These are phyloP conservation scores for Phalera bucephala DNA, from an alignment of 2,888 invertebrate species.

Conservation along the genomic window DNA sequence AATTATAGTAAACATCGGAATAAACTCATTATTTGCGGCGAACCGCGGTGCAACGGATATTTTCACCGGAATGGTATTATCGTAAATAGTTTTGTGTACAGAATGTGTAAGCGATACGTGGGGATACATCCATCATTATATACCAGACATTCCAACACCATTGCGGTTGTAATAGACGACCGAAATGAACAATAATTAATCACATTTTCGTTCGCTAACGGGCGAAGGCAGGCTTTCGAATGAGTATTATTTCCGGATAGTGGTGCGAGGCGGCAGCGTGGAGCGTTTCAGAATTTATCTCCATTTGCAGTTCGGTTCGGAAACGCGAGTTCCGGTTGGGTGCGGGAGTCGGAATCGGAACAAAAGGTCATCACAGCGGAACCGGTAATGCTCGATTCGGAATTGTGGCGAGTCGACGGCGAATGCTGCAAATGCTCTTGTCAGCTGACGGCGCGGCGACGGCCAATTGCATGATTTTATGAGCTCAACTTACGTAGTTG, in stretches of 20 bases:
- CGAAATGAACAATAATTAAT: slow-evolving; percentile 60
- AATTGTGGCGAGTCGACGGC: slow-evolving; percentile 50
- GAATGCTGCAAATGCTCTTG: slow-evolving; percentile 45
- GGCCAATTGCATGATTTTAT: slow-evolving; percentile 37
- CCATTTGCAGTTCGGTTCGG: slow-evolving; percentile 61
- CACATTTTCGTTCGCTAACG: slow-evolving; percentile 57
- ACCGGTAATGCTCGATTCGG: slow-evolving; percentile 64
- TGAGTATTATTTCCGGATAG: slow-evolving; percentile 54
- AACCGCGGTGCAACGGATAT: slow-evolving; percentile 8
- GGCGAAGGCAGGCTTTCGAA: slow-evolving; percentile 43
- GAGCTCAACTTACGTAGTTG: slow-evolving; percentile 23
- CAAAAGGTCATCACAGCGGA: slow-evolving; percentile 65
- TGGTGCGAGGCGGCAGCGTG: slow-evolving; percentile 35
- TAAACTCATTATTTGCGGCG: slow-evolving; percentile 18
- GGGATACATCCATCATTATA: slow-evolving; percentile 33
- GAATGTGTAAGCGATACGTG: slow-evolving; percentile 9
- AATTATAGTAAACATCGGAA: not conserved
- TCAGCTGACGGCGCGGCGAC: slow-evolving; percentile 48
- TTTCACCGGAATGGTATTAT: slow-evolving; percentile 8
- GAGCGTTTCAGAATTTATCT: slow-evolving; percentile 56
- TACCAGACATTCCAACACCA: slow-evolving; percentile 38
- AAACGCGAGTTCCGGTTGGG: slow-evolving; percentile 55
- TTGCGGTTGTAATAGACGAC: slow-evolving; percentile 48
- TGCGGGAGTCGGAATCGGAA: slow-evolving; percentile 43
- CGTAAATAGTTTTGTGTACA: slow-evolving; percentile 9